These are phyloP conservation scores for Paguma larvata DNA, from an alignment of 2,797 vertebrate species.

Conservation along the genomic window DNA sequence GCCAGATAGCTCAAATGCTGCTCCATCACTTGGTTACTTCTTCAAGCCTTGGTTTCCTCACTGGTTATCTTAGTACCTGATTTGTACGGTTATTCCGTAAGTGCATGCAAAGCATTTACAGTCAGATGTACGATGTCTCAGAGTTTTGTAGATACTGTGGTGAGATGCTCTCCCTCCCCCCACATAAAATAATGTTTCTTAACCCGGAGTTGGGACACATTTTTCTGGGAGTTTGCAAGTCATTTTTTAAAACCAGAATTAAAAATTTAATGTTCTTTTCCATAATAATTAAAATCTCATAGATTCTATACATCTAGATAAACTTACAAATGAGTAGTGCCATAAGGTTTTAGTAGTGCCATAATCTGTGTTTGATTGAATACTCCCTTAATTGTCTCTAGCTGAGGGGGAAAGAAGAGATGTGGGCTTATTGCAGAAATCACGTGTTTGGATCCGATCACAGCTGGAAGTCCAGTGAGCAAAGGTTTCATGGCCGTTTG, in stretches of 20 bases:
- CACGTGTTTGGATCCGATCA: neutral
- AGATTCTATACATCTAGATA: neutral
- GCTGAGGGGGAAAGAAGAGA: neutral
- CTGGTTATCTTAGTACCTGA: neutral
- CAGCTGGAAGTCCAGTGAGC: neutral
- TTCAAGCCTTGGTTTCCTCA: neutral
- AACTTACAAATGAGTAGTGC: neutral
- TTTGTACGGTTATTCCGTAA: neutral
- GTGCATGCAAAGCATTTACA: neutral
- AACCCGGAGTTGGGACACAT: constrained; percentile 5
- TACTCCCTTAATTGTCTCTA: neutral
- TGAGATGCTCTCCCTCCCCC: neutral
- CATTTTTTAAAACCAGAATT: constrained; percentile 8
- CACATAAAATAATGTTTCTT: constrained; percentile 19
- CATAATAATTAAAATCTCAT: neutral
- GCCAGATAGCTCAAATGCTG: neutral
- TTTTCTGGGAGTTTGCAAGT: neutral
- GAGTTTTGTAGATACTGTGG: constrained; percentile 1
- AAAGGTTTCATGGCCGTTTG: neutral
- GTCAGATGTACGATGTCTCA: neutral
- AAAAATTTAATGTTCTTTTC: constrained; percentile 10
- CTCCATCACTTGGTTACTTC: neutral
- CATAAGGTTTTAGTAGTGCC: neutral
- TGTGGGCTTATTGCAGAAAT: neutral
- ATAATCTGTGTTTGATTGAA: neutral